Conservation (phyloP, 2,888 invertebrate genomes). For the Catotricha subobsoleta region DNA sequence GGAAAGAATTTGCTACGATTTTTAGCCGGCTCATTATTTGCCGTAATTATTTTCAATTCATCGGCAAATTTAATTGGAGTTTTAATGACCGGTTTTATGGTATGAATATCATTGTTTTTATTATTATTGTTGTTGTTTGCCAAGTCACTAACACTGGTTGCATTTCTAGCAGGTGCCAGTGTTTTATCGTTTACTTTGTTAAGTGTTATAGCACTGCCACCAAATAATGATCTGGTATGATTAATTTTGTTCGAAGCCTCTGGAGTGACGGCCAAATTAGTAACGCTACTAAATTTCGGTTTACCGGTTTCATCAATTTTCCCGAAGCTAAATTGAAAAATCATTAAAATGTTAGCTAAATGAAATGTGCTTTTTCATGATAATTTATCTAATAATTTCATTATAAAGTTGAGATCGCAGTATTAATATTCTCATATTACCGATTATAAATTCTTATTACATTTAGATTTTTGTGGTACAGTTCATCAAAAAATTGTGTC, state of each 20-base stretch:
- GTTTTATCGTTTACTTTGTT: conserved; percentile 6
- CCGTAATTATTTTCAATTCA: conserved; percentile 9
- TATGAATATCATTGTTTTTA: conserved; percentile 17
- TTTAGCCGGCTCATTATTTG: conserved; percentile 17
- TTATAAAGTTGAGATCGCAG: too few species aligned
- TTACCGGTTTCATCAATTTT: conserved; percentile 3
- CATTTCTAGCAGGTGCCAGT: conserved; percentile 4
- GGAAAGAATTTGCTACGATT: conserved; percentile 63
- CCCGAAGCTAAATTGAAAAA: neutral
- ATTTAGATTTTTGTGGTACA: too few species aligned
- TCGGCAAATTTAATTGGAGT: conserved; percentile 15
- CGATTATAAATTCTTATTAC: too few species aligned
- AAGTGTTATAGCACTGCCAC: conserved; percentile 10
- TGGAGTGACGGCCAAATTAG: conserved; percentile 7
- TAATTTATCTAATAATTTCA: too few species aligned
- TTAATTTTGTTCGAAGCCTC: conserved; percentile 5
- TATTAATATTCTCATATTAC: too few species aligned
- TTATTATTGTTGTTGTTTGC: conserved; percentile 14
- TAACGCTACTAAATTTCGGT: conserved; percentile 8
- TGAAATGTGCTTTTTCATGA: too few species aligned
- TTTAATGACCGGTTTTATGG: conserved; percentile 2
- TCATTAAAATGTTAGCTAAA: too few species aligned
- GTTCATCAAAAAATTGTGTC: too few species aligned
- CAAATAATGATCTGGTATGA: conserved; percentile 6
- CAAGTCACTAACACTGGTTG: conserved; percentile 8